phyloP scores from a whole-genome alignment of 1,140 invertebrate species.

The Matsumurasca onukii region DNA sequence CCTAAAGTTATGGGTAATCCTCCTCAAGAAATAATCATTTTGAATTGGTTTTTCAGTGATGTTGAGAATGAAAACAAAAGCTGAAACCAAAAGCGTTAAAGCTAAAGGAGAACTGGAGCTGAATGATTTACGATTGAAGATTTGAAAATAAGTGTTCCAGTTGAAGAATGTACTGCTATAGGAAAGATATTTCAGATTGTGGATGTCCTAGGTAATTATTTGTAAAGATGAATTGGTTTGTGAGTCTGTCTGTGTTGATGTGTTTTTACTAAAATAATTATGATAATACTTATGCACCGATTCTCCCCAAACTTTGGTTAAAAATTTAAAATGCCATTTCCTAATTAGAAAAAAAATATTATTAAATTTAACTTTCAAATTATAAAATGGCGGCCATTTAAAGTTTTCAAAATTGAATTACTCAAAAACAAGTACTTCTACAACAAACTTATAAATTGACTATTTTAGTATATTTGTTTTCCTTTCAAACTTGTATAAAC shows the following conservation, averaged over 20 bases:
- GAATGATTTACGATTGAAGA: conserved; percentile 75
- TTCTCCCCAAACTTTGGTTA: conserved; percentile 1
- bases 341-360: too few species aligned
- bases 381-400: too few species aligned
- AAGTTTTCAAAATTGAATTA: too few species aligned
- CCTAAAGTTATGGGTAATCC: too few species aligned
- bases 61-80: neutral
- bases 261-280: too few species aligned
- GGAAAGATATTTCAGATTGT: conserved; percentile 72
- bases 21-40: too few species aligned
- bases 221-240: conserved; percentile 14
- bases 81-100: conserved; percentile 12
- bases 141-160: conserved; percentile 72
- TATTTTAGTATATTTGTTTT: too few species aligned
- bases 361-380: too few species aligned
- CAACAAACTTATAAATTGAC: too few species aligned
- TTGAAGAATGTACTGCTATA: conserved; percentile 70
- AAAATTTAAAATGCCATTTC: too few species aligned
- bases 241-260: conserved; percentile 34
- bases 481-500: neutral
- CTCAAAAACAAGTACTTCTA: too few species aligned
- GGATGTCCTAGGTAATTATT: conserved; percentile 65
- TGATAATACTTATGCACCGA: conserved; percentile 11
- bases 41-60: conserved; percentile 24
- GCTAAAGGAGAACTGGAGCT: conserved; percentile 41